Base-by-base conservation (phyloP, 2,888 invertebrate genomes). In the Dasypogon diadema region DNA sequence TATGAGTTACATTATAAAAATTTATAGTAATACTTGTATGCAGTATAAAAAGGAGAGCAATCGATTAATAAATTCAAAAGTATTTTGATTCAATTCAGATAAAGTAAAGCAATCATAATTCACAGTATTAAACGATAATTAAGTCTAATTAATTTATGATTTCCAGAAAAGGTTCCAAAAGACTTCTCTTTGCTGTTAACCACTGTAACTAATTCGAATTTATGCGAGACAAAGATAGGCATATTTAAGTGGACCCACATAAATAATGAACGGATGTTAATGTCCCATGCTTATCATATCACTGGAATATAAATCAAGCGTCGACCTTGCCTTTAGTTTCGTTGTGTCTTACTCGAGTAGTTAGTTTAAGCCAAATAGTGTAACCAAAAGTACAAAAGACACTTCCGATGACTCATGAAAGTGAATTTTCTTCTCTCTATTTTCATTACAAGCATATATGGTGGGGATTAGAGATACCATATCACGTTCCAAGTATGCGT, bases 281-380 rank as follows among this genome's bases (percentile, higher is more conserved):
- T 70, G 75, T 63, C 74, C 37, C 24, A 46, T 12, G 51, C 48
- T 63, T 63, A 72, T 74, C 51, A 48, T 74, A 55, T 46, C 48
- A 8, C 16, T 72, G 58, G 75, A 70, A 75, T 75, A 77, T 63
- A 72, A 75, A 77, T 34, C 8, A 48, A 34, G 21, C 18, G 30
- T 60, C 77, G 73, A 77, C 75, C 77, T 77, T 77, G 75, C 68
- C 54, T 70, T 70, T 37, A 30, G 70, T 70, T 56, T 70, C 22
- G 3, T 24, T 65, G 46, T 46, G 18, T n/a, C 48, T 16, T 16
- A 12, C 12, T 12, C n/a, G 12, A 48, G 48, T n/a, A 34, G 65
- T 24, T 65, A 46, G 46, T 42, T n/a, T n/a, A 65, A 65, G 18
- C 55, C 51, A 72, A 55, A 48, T 14, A 21, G n/a, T n/a, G n/a